Base-by-base conservation (phyloP, 2,113 vertebrate species). In the Tamias sibiricus region DNA sequence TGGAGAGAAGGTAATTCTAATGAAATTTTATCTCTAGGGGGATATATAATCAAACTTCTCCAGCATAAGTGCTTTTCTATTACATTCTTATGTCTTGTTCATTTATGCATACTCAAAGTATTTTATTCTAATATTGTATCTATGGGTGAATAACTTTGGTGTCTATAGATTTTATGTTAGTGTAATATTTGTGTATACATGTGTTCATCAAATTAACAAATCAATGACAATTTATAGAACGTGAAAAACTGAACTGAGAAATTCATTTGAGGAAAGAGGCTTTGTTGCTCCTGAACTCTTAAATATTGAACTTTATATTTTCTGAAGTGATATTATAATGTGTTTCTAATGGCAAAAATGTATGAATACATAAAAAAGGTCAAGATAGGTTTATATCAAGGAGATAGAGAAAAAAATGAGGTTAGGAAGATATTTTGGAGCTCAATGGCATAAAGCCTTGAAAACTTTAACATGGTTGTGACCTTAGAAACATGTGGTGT, bases 171-270 rank as follows among this genome's bases (percentile, higher is more conserved):
- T 82, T 88, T 76, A 82, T 69, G 74, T 86, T 76, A 62, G 32
- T 74, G 17, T 57, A 91, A 57, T 93, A 77, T 90, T 80, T 93
- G 32, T 77, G 49, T 59, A 83, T 80, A 95, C 79, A 93, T 93
- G 35, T 84, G 90, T 96, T 93, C 80, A 68, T 37, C 81, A 95
- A 93, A 87, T 79, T 79, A 87, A 35, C 76, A 93, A 76, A 90
- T 83, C 75, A 66, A 22, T 93, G 81, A 87, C 59, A 87, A 52
- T 64, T 96, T 90, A 90, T 90, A 54, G 52, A 87, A 87, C 35
- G 28, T 90, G 35, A 82, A 86, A 35, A 74, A 32, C 42, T 37
- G 37, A 77, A 66, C 47, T 97, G 81, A 94, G 44, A 85, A 77
- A 69, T 82, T 85, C 32, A 71, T 77, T 40, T 77, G 66, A 77